Conservation (phyloP, 2,797 vertebrate species). For the Crax fasciolata region DNA sequence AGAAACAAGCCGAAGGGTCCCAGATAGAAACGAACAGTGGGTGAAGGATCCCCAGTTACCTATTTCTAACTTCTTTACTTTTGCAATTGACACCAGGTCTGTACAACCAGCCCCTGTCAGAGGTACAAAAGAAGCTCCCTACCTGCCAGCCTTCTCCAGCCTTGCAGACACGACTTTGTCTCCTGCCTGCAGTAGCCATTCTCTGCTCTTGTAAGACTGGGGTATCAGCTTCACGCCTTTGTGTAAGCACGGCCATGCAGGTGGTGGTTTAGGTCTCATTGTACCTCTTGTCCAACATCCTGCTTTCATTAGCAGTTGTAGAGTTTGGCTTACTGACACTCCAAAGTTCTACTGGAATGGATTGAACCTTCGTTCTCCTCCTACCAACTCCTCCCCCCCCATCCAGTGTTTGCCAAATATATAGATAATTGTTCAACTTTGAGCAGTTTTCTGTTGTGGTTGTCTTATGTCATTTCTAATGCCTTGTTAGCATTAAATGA, state of each 20-base stretch:
- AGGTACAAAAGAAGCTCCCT: neutral
- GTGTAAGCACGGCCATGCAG: neutral
- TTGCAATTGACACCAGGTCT: neutral
- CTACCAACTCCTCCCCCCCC: neutral
- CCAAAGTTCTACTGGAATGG: neutral
- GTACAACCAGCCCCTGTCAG: neutral
- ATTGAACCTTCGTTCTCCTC: neutral
- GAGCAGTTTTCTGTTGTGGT: neutral
- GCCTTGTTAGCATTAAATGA: neutral
- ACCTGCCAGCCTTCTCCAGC: neutral
- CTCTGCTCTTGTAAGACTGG: neutral
- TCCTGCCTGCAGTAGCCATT: neutral
- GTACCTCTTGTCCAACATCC: neutral
- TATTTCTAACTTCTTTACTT: neutral
- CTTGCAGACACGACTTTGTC: neutral
- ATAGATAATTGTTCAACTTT: constrained; percentile 9
- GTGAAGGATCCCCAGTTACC: neutral
- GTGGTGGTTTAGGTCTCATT: neutral
- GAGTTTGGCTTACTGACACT: neutral
- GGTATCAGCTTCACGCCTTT: neutral
- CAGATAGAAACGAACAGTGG: neutral
- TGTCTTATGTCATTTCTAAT: neutral
- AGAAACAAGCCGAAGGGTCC: neutral
- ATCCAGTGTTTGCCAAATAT: neutral
- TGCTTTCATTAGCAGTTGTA: neutral